phyloP scores from a whole-genome alignment of 2,113 vertebrate species.

The Cercopithecus mona region DNA sequence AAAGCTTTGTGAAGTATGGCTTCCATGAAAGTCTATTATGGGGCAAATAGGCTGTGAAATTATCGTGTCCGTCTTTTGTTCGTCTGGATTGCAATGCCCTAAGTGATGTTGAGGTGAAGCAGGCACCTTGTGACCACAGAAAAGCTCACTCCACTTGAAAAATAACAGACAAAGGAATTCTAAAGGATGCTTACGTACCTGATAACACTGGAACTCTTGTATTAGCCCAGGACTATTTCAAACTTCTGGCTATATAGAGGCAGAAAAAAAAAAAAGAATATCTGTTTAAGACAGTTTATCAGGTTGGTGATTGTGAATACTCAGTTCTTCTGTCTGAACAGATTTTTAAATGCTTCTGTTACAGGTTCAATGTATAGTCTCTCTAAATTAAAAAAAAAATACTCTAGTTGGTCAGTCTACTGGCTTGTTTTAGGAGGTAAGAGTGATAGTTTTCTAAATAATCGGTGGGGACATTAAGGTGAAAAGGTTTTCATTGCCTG shows the following conservation, averaged over 20 bases:
- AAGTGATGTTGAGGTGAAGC: not conserved
- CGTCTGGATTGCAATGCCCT: not conserved
- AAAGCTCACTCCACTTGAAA: not conserved
- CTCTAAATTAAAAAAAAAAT: not conserved
- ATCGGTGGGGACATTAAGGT: not conserved
- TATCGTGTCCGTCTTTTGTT: not conserved
- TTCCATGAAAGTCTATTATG: not conserved
- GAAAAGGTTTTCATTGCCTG: not conserved
- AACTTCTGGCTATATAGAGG: not conserved
- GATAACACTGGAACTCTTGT: not conserved
- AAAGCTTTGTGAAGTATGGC: not conserved
- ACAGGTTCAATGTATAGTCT: not conserved
- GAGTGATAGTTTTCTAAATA: not conserved
- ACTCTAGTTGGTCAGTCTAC: not conserved
- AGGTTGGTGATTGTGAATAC: not conserved
- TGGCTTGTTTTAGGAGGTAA: not conserved
- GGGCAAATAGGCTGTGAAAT: not conserved
- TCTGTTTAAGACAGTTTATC: not conserved
- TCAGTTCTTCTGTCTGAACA: not conserved
- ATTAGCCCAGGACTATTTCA: not conserved
- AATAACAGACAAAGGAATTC: not conserved
- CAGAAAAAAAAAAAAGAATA: not conserved
- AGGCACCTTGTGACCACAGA: not conserved
- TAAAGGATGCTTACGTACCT: not conserved
- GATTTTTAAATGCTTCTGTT: not conserved